Conservation (phyloP, 1,140 invertebrate genomes). For the Temnothorax nylanderi region DNA sequence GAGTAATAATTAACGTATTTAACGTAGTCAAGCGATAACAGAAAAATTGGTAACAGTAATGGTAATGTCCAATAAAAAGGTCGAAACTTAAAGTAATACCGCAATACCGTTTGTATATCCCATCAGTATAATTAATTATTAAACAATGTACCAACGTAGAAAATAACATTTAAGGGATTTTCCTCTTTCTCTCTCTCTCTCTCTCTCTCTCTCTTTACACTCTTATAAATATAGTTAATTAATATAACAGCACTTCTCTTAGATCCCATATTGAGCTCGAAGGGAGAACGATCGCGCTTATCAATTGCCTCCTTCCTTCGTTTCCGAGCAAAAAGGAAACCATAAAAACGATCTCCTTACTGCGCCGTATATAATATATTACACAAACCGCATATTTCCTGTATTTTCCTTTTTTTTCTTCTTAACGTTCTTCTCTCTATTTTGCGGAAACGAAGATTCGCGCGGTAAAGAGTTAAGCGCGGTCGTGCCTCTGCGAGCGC, state of each 20-base stretch:
- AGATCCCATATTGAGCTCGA: slow-evolving; percentile 67
- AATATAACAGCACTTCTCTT: slow-evolving; percentile 79
- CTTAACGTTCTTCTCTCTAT: background rate
- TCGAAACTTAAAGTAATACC: slow-evolving; percentile 41
- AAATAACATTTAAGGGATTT: slow-evolving; percentile 67
- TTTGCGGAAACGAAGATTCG: background rate
- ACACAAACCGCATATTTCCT: background rate
- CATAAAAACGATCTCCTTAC: background rate
- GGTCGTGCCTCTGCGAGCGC: slow-evolving; percentile 70
- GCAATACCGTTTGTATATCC: slow-evolving; percentile 32
- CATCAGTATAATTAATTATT: slow-evolving; percentile 37
- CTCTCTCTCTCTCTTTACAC: slow-evolving; percentile 36
- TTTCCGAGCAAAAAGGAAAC: background rate
- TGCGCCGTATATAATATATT: background rate
- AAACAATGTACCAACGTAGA: slow-evolving; percentile 60
- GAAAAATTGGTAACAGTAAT: background rate
- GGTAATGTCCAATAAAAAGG: slow-evolving; percentile 34
- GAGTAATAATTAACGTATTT: slow-evolving; percentile 4
- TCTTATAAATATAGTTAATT: slow-evolving; percentile 75
- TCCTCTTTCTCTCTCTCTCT: slow-evolving; percentile 23
- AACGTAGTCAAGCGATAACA: slow-evolving; percentile 12
- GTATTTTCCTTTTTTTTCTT: background rate
- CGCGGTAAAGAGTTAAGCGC: slow-evolving; percentile 61
- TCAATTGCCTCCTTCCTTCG: slow-evolving; percentile 1
- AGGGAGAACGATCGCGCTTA: slow-evolving; percentile 60